Evolutionary conservation across 1,140 invertebrate genomes (phyloP).

Genomic region (Halesus radiatus): DNA sequence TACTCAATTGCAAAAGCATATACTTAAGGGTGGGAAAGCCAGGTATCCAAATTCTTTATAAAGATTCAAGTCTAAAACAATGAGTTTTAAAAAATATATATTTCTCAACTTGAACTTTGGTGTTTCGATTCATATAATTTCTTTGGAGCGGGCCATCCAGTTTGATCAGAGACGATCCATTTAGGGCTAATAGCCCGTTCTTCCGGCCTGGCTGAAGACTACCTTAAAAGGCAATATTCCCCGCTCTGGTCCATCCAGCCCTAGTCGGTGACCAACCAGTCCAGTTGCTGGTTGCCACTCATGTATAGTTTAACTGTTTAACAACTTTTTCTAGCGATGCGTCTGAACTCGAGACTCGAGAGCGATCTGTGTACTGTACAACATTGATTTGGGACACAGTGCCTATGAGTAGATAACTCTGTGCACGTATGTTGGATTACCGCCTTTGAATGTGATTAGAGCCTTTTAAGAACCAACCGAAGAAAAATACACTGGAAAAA

Average conservation of each 20-base stretch:
- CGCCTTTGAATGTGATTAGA: too few relatives aligned
- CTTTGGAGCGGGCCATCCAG: slow-evolving; percentile 22
- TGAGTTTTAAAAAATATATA: too few relatives aligned
- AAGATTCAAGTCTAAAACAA: too few relatives aligned
- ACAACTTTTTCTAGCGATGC: slow-evolving; percentile 33
- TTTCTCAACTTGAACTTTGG: neutral
- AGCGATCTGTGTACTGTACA: neutral
- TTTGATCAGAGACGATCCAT: slow-evolving; percentile 7
- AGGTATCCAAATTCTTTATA: too few relatives aligned
- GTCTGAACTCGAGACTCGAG: neutral
- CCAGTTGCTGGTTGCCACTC: neutral
- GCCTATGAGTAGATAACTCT: too few relatives aligned
- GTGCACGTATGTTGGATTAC: too few relatives aligned
- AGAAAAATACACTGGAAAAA: too few relatives aligned
- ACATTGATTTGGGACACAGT: too few relatives aligned
- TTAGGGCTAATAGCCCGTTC: slow-evolving; percentile 11
- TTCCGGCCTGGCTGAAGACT: slow-evolving; percentile 6
- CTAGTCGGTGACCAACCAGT: slow-evolving; percentile 1
- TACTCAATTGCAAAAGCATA: too few relatives aligned
- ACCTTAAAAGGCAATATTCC: slow-evolving; percentile 31
- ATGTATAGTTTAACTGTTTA: slow-evolving; percentile 10
- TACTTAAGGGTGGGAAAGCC: too few relatives aligned
- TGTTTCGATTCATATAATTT: slow-evolving; percentile 23
- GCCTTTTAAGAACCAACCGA: too few relatives aligned
- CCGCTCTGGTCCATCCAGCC: slow-evolving; percentile 2